Conservation (phyloP, 2,113 vertebrate species). For the Cyanoderma ruficeps region DNA sequence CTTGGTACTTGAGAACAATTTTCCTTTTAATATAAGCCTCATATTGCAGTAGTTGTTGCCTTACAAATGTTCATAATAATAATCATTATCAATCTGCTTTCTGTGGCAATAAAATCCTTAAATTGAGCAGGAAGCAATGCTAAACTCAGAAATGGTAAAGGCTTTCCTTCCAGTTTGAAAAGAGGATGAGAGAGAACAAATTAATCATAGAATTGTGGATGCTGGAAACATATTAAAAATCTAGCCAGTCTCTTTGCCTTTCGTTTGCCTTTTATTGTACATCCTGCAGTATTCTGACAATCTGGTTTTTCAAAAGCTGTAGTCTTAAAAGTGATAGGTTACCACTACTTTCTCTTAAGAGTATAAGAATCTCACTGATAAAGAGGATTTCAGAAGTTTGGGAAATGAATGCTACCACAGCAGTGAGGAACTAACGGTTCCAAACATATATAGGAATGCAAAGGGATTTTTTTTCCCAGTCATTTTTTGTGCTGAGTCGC, state of each 20-base stretch:
- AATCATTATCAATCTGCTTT: conserved; percentile 42
- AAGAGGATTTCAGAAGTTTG: conserved; percentile 65
- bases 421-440: background rate
- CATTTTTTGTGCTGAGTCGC: conserved; percentile 25
- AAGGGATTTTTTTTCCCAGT: background rate
- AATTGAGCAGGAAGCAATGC: conserved; percentile 10
- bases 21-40: background rate
- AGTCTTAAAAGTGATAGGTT: conserved; percentile 63
- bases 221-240: conserved; percentile 37
- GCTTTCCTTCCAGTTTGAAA: conserved; percentile 38
- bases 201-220: conserved; percentile 11
- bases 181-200: conserved; percentile 41
- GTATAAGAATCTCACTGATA: conserved; percentile 53
- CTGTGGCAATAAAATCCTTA: conserved; percentile 35
- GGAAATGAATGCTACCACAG: conserved; percentile 37
- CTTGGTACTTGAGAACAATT: background rate
- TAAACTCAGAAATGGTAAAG: conserved; percentile 26
- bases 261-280: background rate
- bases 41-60: conserved; percentile 20
- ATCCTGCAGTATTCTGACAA: conserved; percentile 42
- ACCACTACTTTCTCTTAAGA: conserved; percentile 63
- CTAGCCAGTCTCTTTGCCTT: background rate
- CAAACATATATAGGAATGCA: conserved; percentile 35
- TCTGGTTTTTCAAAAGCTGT: conserved; percentile 53
- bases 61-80: conserved; percentile 35